Evolutionary conservation across 2,113 vertebrate species (phyloP).

Genomic region (Tragelaphus imberbis): DNA sequence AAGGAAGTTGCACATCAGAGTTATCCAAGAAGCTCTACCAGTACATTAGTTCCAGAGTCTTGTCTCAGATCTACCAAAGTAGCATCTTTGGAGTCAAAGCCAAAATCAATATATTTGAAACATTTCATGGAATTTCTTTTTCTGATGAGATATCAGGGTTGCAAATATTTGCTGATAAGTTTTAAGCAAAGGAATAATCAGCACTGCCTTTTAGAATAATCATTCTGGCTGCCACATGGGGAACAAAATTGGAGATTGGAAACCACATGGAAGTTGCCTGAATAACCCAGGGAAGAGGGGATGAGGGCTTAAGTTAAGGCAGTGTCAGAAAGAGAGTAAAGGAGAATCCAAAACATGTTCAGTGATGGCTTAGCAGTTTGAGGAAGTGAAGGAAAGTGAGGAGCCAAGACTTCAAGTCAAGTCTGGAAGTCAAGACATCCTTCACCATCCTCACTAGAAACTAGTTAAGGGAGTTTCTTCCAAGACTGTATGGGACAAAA

Average conservation of each 20-base stretch:
- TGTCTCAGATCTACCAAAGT: not conserved
- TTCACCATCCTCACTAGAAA: not conserved
- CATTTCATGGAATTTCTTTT: conserved; percentile 42
- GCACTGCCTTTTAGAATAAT: not conserved
- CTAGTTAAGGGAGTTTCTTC: not conserved
- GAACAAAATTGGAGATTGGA: not conserved
- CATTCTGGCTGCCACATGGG: not conserved
- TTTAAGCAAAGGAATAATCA: conserved; percentile 26
- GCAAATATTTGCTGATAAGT: conserved; percentile 26
- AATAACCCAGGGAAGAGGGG: not conserved
- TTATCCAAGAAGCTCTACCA: not conserved
- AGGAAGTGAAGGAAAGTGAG: not conserved
- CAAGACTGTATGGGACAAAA: not conserved
- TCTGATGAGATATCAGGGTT: not conserved
- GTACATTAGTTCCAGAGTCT: not conserved
- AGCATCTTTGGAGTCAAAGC: not conserved
- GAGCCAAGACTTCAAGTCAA: not conserved
- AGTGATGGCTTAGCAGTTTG: not conserved
- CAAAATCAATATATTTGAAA: conserved; percentile 4
- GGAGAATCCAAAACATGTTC: not conserved
- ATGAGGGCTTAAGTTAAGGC: not conserved
- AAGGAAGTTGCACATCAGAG: not conserved
- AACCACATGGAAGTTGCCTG: not conserved
- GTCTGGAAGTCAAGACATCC: not conserved
- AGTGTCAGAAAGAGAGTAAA: not conserved